Evolutionary conservation across 2,888 invertebrate species (phyloP).

Genomic region (Tipula helvola): DNA sequence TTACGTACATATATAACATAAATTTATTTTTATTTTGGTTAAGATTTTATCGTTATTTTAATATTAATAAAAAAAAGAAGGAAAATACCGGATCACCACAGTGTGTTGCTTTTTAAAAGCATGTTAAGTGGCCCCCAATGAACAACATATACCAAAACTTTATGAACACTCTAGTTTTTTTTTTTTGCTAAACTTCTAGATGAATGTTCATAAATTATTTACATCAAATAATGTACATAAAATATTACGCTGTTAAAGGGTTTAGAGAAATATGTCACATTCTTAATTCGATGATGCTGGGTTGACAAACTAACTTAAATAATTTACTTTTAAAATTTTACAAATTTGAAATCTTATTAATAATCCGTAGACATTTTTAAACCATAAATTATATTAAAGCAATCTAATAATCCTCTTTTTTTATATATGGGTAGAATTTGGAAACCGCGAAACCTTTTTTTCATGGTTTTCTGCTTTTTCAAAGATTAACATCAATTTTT

Average conservation of each 20-base stretch:
- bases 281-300: neutral
- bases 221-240: neutral
- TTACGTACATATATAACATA: neutral
- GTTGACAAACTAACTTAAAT: neutral
- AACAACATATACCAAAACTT: neutral
- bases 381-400: neutral
- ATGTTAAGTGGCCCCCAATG: neutral
- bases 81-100: neutral
- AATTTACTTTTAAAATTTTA: neutral
- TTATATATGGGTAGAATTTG: neutral
- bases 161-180: neutral
- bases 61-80: neutral
- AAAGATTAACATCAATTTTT: neutral
- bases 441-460: neutral
- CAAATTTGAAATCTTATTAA: neutral
- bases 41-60: neutral
- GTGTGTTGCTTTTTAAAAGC: neutral
- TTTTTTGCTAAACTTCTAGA: neutral
- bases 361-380: neutral
- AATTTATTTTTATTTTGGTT: neutral
- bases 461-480: neutral
- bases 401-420: neutral
- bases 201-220: too few species aligned
- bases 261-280: neutral
- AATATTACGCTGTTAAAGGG: neutral